phyloP scores from a whole-genome alignment of 1,140 invertebrate species.

The Achroia grisella region DNA sequence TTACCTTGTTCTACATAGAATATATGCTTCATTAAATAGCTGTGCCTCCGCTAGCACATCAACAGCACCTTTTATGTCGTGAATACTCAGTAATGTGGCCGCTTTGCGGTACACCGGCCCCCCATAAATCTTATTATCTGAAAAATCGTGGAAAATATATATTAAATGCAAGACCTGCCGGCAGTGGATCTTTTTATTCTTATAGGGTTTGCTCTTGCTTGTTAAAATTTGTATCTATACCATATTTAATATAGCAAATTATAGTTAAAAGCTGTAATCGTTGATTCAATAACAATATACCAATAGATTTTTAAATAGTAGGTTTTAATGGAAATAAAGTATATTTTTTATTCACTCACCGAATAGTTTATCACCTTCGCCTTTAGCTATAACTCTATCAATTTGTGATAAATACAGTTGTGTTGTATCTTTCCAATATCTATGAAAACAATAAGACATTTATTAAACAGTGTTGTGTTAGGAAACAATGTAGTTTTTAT shows the following conservation, averaged over 20 bases:
- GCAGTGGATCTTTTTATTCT: too few species aligned
- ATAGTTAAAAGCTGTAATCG: background rate
- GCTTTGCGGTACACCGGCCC: conserved; percentile 35
- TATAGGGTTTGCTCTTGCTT: too few species aligned
- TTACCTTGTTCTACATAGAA: conserved; percentile 44
- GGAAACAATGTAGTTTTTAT: too few species aligned
- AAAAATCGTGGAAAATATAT: too few species aligned
- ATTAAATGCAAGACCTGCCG: too few species aligned
- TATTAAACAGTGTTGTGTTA: too few species aligned
- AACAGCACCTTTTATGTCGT: conserved; percentile 43
- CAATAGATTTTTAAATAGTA: background rate
- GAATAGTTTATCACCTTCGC: conserved; percentile 24
- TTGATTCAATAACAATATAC: background rate
- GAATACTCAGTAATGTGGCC: conserved; percentile 29
- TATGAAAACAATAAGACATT: conserved; percentile 16
- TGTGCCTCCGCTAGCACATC: conserved; percentile 17
- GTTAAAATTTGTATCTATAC: too few species aligned
- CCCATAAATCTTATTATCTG: conserved; percentile 28
- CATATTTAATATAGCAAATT: too few species aligned
- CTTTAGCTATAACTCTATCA: conserved; percentile 38
- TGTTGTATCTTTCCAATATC: conserved; percentile 57
- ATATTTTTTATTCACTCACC: conserved; percentile 30
- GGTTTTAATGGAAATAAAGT: background rate
- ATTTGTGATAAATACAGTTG: conserved; percentile 49
- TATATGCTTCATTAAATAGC: conserved; percentile 43